phyloP scores from a whole-genome alignment of 2,888 invertebrate genomes.

The Ectobius pallidus region DNA sequence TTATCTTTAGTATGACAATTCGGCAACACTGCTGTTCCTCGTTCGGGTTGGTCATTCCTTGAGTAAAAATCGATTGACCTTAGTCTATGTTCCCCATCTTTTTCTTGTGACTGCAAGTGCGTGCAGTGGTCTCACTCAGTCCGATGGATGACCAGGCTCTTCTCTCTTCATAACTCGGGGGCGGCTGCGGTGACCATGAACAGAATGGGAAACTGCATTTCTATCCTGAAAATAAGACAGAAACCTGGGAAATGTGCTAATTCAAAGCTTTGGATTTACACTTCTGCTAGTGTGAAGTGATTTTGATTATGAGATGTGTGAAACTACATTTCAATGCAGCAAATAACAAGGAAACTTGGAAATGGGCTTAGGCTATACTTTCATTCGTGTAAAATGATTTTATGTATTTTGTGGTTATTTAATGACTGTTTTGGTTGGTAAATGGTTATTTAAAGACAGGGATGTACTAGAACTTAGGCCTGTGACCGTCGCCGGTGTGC shows the following conservation, averaged over 20 bases:
- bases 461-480: no score
- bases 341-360: no score
- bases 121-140: neutral
- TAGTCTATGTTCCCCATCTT: slow-evolving; percentile 7
- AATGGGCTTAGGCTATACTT: no score
- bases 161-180: slow-evolving; percentile 24
- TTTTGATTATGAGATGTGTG: no score
- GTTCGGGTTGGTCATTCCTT: slow-evolving; percentile 34
- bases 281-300: no score
- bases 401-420: no score
- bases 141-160: slow-evolving; percentile 24
- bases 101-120: neutral
- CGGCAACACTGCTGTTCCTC: slow-evolving; percentile 33
- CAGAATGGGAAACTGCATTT: slow-evolving; percentile 30
- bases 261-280: no score
- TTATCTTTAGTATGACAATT: slow-evolving; percentile 17
- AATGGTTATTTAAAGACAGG: no score
- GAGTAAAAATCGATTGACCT: slow-evolving; percentile 39
- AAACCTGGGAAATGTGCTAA: neutral
- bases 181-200: neutral
- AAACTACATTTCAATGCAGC: no score
- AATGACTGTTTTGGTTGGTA: no score
- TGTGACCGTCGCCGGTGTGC: no score
- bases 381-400: no score
- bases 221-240: slow-evolving; percentile 33